Base-by-base conservation (phyloP, 1,140 invertebrate species). In the Mamestra configurata region DNA sequence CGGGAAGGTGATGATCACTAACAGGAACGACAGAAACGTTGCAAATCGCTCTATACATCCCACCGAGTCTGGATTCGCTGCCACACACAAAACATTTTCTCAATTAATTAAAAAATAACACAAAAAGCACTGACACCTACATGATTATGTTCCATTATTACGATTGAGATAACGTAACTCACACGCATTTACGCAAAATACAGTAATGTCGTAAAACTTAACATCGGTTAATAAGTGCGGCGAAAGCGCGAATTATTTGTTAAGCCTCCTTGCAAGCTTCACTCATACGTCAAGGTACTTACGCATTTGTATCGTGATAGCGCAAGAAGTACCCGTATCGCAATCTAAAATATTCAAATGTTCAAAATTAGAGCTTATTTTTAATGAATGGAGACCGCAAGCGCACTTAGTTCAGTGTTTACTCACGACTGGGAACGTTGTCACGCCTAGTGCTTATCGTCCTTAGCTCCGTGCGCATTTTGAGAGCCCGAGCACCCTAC, bases 1-100 rank as follows among this genome's bases (percentile, higher is more conserved):
- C 8, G 98, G 98, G 78, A 98, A 96, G 15, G 98, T 98, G 31
- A 98, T 91, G 80, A 98, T 96, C 84, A 98, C 96, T 11, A 98
- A 91, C 22, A 98, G 87, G 80, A 98, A 96, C 22, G 98, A 98
- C 27, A 98, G 95, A 20, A 97, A 93, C 4, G 97, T 98, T 5
- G 98, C 97, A 40, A 98, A 95, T 81, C 98, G 95, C 89, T 99
- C 98, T 85, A 99, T 97, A 82, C 96, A 96, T 79, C 96, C 96
- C 93, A 94, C 95, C 5, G 95, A 91, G 51, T 96, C 95, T 57
- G 96, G 95, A 83, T 96, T 96, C 77, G 95, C 95, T 96, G 92
- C 59, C 83, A 79, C 77, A 79, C 73, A 84, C 43, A 85, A 89
- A 76, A 79, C 6, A 70, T 70, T 71, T 51, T 15, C 27, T 31